Conservation (phyloP, 2,797 vertebrate species). For the Heliangelus exortis region DNA sequence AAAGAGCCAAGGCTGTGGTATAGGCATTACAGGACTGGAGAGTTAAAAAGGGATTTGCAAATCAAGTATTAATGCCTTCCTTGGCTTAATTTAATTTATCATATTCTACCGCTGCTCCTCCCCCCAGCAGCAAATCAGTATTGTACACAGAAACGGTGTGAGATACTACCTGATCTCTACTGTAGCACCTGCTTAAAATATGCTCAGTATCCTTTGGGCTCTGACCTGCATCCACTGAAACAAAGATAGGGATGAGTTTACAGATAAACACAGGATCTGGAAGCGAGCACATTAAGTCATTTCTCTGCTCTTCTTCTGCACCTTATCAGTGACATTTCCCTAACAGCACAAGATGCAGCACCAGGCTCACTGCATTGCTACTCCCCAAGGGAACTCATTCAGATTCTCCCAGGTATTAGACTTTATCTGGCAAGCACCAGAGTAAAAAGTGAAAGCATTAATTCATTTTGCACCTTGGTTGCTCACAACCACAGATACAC, state of each 20-base stretch:
- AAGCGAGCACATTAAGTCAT: conserved; percentile 58
- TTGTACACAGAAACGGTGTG: conserved; percentile 14
- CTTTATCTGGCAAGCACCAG: conserved; percentile 75
- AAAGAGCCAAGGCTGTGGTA: conserved; percentile 54
- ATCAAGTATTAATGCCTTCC: conserved; percentile 60
- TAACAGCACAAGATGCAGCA: conserved; percentile 70
- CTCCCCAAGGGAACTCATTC: conserved; percentile 66
- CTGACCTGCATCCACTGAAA: conserved; percentile 55
- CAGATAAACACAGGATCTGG: conserved; percentile 53
- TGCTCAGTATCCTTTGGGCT: conserved; percentile 55
- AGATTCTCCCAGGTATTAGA: conserved; percentile 73
- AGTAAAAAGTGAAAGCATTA: conserved; percentile 72
- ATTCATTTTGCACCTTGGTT: conserved; percentile 64
- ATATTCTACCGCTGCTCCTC: conserved; percentile 20
- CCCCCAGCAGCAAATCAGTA: conserved; percentile 27
- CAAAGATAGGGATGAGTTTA: conserved; percentile 71
- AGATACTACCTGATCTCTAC: conserved; percentile 21
- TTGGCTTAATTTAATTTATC: conserved; percentile 46
- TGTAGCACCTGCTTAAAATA: conserved; percentile 58
- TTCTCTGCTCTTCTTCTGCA: conserved; percentile 73
- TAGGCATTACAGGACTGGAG: conserved; percentile 50
- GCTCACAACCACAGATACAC: conserved; percentile 63
- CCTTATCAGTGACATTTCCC: conserved; percentile 79
- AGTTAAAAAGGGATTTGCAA: conserved; percentile 68
- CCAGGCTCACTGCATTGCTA: conserved; percentile 47